Evolutionary conservation across 1,140 invertebrate species (phyloP).

Genomic region (Forficula auricularia): DNA sequence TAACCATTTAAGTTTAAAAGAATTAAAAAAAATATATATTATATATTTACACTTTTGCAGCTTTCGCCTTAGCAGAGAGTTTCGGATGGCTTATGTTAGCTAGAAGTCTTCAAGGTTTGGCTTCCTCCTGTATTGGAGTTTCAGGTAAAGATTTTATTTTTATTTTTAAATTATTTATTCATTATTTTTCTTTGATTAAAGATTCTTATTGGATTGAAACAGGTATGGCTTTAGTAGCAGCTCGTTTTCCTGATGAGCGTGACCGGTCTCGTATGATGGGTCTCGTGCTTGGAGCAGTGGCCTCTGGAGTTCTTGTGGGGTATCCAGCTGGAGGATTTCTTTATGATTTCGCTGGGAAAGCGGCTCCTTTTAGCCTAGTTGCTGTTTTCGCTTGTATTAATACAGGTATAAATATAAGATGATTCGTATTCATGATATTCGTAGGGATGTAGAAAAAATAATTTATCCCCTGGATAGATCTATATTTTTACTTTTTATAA

Average conservation of each 20-base stretch:
- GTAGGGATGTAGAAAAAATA: conserved; percentile 22
- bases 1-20: too few relatives aligned
- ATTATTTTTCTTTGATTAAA: not conserved
- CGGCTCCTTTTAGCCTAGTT: conserved; percentile 51
- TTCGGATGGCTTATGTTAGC: conserved; percentile 59
- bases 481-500: too few relatives aligned
- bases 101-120: conserved; percentile 67
- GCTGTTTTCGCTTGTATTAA: conserved; percentile 36
- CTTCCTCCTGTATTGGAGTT: conserved; percentile 63
- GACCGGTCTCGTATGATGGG: conserved; percentile 53
- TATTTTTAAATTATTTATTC: not conserved
- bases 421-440: conserved; percentile 25
- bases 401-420: conserved; percentile 17
- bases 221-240: conserved; percentile 35
- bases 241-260: conserved; percentile 32
- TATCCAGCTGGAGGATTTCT: conserved; percentile 61
- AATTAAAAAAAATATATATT: too few relatives aligned
- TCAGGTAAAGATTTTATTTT: conserved; percentile 42
- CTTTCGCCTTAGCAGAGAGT: conserved; percentile 65
- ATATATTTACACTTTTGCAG: conserved; percentile 27
- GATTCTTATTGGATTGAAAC: not conserved
- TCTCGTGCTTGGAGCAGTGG: conserved; percentile 58
- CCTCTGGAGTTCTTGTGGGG: conserved; percentile 56
- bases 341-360: conserved; percentile 56
- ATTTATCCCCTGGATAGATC: conserved; percentile 5